Base-by-base conservation (phyloP, 1,140 invertebrate genomes). In the Epicauta chinensis region DNA sequence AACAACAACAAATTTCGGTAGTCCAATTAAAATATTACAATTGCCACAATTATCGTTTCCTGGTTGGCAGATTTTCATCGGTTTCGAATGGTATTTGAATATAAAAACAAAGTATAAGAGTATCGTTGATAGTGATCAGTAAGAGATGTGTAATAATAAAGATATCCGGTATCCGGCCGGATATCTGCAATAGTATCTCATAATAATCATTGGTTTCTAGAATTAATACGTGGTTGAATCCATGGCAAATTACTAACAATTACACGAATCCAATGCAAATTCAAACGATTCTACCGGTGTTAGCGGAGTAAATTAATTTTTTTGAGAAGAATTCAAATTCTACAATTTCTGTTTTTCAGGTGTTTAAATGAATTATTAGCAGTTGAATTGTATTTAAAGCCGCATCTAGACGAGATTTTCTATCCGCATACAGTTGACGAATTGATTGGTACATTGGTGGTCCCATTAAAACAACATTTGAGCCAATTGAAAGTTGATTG, bases 251-350 rank as follows among this genome's bases (percentile, higher is more conserved):
- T 13, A 67, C 74, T 17, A 79, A 79, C 53, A 77, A 76, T 55
- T 83, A 80, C 52, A 82, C 78, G 2, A 82, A 82, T 66, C 81
- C 82, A 0, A 78, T 81, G 71, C 81, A 86, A 60, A 70, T 84
- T 11, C 77, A 82, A 52, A 77, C 75, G 54, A 64, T 81, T 11
- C 51, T 80, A 35, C 73, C 74, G 36, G 68, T 71, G 73, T 80
- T 52, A 75, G 70, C 40, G 73, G 71, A 69, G 23, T 14, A 11
- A n/a, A 10, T 30, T 14, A 36, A 1, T 3, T 6, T n/a, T 34
- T 14, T 0, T 1, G 2, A 36, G 15, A 47, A 3, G n/a, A n/a
- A n/a, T n/a, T 16, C 4, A 31, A 31, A 29, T 41, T 16, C 13
- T 10, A 39, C 16, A 10, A n/a, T 31, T 41, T 35, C 4, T 16